phyloP scores from a whole-genome alignment of 2,113 vertebrate genomes.

The Crotalus viridis region DNA sequence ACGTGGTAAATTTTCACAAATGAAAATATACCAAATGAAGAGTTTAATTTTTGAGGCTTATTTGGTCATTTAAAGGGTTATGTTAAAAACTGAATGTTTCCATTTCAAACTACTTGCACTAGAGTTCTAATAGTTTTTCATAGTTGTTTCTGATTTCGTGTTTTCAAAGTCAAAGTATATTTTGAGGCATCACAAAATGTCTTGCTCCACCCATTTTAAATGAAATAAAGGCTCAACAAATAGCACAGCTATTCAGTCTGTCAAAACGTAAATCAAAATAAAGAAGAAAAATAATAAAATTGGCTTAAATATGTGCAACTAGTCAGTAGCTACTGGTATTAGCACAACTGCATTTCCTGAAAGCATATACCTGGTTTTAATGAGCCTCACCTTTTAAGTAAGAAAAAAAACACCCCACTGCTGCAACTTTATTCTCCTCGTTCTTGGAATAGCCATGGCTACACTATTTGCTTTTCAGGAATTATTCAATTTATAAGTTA shows the following conservation, averaged over 20 bases:
- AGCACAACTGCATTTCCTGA: neutral
- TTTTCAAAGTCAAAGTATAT: neutral
- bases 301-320: neutral
- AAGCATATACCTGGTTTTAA: neutral
- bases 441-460: neutral
- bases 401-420: neutral
- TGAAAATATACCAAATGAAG: conserved; percentile 37
- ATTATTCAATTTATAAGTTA: neutral
- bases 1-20: conserved; percentile 35
- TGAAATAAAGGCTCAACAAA: neutral
- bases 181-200: neutral
- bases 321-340: neutral
- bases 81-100: conserved; percentile 14
- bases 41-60: neutral
- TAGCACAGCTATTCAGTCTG: neutral
- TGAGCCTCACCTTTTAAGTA: neutral
- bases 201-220: neutral
- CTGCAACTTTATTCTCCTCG: neutral
- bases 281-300: neutral
- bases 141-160: neutral
- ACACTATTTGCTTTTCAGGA: neutral
- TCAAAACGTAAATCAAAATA: neutral
- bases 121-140: conserved; percentile 21
- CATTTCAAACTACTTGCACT: conserved; percentile 17
- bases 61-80: neutral